Percentiles rank a stretch among this genome's conserved stretches.
These are phyloP conservation scores for Pseudopleuronectes americanus DNA, from an alignment of 2,797 vertebrate species.

Conservation along the genomic window DNA sequence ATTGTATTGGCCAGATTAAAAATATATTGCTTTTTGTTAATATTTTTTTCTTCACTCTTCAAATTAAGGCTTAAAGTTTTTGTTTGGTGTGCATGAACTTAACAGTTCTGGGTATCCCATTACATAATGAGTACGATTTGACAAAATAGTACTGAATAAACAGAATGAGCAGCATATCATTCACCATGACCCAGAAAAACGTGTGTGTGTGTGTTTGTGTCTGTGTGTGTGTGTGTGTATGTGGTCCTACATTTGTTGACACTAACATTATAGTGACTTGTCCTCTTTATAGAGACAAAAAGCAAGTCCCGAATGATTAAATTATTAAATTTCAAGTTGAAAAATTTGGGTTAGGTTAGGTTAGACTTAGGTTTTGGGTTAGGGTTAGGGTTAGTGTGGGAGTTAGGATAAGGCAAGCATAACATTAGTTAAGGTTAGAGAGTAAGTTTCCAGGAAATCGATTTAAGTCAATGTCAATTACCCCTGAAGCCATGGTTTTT, in stretches of 20 bases:
- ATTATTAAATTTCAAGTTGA: neutral
- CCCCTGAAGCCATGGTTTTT: neutral
- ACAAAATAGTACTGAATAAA: conserved; percentile 26
- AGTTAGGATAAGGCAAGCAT: no score
- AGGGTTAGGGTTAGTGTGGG: neutral
- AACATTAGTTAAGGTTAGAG: no score
- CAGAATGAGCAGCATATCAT: conserved; percentile 8
- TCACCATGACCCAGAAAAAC: conserved; percentile 45
- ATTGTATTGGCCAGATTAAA: conserved; percentile 29
- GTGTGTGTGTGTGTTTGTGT: no score
- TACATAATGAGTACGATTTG: neutral
- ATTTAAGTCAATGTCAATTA: neutral
- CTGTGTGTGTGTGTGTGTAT: neutral
- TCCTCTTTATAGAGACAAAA: neutral
- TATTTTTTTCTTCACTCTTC: conserved; percentile 1
- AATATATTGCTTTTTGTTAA: neutral
- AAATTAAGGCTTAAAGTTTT: conserved; percentile 8
- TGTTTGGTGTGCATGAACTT: neutral
- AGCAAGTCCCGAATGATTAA: neutral
- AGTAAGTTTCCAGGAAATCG: neutral
- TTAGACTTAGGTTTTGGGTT: neutral
- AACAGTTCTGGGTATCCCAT: conserved; percentile 11
- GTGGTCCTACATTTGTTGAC: neutral
- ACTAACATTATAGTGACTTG: neutral
- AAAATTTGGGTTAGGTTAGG: neutral